These are phyloP conservation scores for Chrysomela aeneicollis DNA, from an alignment of 2,888 invertebrate species.

Conservation along the genomic window DNA sequence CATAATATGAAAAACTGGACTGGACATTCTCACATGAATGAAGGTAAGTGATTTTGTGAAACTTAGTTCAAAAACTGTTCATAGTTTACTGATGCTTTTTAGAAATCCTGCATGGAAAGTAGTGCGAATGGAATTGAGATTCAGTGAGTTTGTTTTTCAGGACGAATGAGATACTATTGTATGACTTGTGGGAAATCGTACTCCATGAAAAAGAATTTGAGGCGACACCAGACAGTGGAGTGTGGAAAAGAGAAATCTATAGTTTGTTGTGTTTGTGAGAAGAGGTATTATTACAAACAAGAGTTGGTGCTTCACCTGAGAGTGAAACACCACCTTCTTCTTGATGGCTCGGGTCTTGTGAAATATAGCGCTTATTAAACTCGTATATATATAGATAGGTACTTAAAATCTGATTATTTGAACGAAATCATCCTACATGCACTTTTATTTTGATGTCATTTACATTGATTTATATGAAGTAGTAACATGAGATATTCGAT, in stretches of 20 bases:
- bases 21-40: no score
- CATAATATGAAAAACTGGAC: no score
- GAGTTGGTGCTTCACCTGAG: conserved; percentile 61
- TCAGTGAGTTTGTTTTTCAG: not conserved
- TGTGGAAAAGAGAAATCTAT: conserved; percentile 37
- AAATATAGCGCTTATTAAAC: not conserved
- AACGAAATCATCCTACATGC: no score
- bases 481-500: no score
- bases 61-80: not conserved
- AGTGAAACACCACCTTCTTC: not conserved
- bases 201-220: conserved; percentile 25
- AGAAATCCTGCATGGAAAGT: not conserved
- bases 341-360: not conserved
- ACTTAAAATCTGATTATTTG: no score
- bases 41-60: not conserved
- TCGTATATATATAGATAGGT: not conserved
- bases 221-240: conserved; percentile 55
- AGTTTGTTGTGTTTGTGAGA: conserved; percentile 52
- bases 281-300: conserved; percentile 65
- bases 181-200: conserved; percentile 23
- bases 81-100: not conserved
- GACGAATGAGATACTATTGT: conserved; percentile 16
- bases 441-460: no score
- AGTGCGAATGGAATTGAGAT: not conserved
- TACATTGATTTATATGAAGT: no score